phyloP scores from a whole-genome alignment of 2,888 invertebrate genomes.

The Drosophila greeni region DNA sequence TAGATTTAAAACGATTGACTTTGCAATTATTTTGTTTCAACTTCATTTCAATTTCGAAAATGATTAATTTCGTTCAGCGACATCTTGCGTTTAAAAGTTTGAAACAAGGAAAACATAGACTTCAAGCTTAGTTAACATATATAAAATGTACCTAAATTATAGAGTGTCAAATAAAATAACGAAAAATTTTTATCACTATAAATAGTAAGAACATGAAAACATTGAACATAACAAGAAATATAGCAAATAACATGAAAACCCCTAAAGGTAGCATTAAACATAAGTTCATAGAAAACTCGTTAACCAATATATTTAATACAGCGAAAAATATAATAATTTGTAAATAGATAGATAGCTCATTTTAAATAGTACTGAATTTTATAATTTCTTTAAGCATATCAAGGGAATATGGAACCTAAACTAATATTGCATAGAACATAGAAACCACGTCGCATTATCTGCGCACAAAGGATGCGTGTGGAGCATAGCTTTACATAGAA shows the following conservation, averaged over 20 bases:
- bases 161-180: background rate
- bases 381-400: too few relatives aligned
- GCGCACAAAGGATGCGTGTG: too few relatives aligned
- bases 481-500: too few relatives aligned
- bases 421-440: too few relatives aligned
- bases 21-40: background rate
- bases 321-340: too few relatives aligned
- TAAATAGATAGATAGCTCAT: too few relatives aligned
- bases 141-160: background rate
- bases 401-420: too few relatives aligned
- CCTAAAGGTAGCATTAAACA: background rate
- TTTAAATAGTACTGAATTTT: too few relatives aligned
- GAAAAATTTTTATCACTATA: background rate
- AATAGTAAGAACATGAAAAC: background rate
- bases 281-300: background rate
- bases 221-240: background rate
- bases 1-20: background rate
- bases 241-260: background rate
- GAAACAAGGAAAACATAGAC: background rate
- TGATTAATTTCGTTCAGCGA: too few relatives aligned
- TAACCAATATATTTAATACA: too few relatives aligned
- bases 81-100: background rate
- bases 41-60: constrained; percentile 3
- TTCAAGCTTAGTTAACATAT: background rate
- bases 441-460: too few relatives aligned